Evolutionary conservation across 1,140 invertebrate genomes (phyloP).

Genomic region (Tribolium madens): DNA sequence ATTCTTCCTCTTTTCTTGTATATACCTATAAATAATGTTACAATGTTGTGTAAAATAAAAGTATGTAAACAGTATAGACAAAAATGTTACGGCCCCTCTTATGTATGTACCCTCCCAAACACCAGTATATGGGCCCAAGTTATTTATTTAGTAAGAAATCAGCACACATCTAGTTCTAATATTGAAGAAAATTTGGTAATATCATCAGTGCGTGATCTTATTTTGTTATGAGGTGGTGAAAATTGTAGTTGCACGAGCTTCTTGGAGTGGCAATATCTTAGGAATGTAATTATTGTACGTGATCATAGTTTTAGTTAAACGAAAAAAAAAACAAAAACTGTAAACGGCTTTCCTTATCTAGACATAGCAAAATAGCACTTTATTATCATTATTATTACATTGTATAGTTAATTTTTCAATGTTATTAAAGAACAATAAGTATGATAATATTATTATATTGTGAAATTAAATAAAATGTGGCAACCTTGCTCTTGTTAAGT

Average conservation of each 20-base stretch:
- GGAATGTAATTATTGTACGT: constrained; percentile 46
- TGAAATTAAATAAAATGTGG: constrained; percentile 61
- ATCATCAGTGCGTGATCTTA: constrained; percentile 19
- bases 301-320: constrained; percentile 42
- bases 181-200: constrained; percentile 14
- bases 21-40: constrained; percentile 59
- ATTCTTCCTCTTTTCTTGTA: constrained; percentile 54
- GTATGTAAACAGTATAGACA: constrained; percentile 52
- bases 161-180: constrained; percentile 28
- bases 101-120: constrained; percentile 44
- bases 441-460: constrained; percentile 61
- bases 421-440: constrained; percentile 59
- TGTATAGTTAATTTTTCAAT: constrained; percentile 59
- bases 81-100: constrained; percentile 43
- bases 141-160: constrained; percentile 38
- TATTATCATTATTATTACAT: constrained; percentile 50
- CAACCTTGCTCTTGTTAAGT: constrained; percentile 62
- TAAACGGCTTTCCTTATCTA: constrained; percentile 49
- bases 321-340: constrained; percentile 40
- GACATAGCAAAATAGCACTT: constrained; percentile 51
- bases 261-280: constrained; percentile 47
- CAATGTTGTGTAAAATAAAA: constrained; percentile 59
- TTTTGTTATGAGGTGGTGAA: constrained; percentile 29
- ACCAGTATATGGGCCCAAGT: constrained; percentile 44
- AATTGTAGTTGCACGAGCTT: constrained; percentile 49